Evolutionary conservation across 2,797 vertebrate genomes (phyloP).

Genomic region (Rhyacichthys aspro): DNA sequence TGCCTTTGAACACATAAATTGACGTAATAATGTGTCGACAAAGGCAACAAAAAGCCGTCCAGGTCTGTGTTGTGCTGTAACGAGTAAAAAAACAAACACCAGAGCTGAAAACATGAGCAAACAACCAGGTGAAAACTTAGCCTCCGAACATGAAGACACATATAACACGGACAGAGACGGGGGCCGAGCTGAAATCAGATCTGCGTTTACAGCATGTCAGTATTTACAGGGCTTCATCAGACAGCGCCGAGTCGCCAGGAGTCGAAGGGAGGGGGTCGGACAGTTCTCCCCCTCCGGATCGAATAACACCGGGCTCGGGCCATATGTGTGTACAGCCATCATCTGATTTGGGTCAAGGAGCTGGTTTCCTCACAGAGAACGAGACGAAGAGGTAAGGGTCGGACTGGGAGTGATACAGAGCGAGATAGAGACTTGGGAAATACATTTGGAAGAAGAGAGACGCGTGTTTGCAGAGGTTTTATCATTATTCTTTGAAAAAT

Average conservation of each 20-base stretch:
- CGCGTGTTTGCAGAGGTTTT: no score
- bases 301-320: slow-evolving; percentile 63
- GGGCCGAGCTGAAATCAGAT: slow-evolving; percentile 65
- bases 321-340: slow-evolving; percentile 45
- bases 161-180: slow-evolving; percentile 20
- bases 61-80: no score
- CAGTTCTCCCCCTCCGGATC: slow-evolving; percentile 50
- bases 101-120: slow-evolving; percentile 30
- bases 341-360: slow-evolving; percentile 63
- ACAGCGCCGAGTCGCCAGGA: slow-evolving; percentile 57
- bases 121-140: slow-evolving; percentile 35
- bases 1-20: no score
- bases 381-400: slow-evolving; percentile 10
- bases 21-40: no score
- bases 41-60: no score
- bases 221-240: slow-evolving; percentile 77
- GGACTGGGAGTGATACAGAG: no score
- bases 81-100: slow-evolving; percentile 19
- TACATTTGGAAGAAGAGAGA: no score
- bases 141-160: slow-evolving; percentile 8
- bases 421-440: no score
- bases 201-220: slow-evolving; percentile 77
- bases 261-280: slow-evolving; percentile 32
- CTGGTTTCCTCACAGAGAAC: slow-evolving; percentile 44
- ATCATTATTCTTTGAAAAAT: no score